A percentile compares a stretch with the other conserved stretches of the same genome.
Conservation (phyloP, 2,888 invertebrate species). For the Theretra japonica region DNA sequence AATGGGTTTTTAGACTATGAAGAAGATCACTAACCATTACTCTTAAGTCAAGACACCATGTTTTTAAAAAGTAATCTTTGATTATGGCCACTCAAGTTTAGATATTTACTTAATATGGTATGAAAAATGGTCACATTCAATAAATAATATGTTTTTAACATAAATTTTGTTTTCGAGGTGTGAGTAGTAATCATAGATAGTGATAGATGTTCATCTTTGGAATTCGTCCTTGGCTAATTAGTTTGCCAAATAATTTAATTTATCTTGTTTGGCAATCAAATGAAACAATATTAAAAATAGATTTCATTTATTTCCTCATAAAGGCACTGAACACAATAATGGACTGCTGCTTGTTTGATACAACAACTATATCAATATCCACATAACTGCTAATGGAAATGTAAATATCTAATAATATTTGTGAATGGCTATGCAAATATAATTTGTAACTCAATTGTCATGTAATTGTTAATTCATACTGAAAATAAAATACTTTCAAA, state of each 20-base stretch:
- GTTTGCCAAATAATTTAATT: background rate
- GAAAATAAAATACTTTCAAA: slow-evolving; percentile 33
- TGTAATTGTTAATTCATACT: slow-evolving; percentile 29
- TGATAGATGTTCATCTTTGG: too few species aligned
- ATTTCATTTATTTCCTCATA: slow-evolving; percentile 37
- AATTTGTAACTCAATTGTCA: background rate
- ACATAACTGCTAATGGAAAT: slow-evolving; percentile 3
- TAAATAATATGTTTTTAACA: too few species aligned
- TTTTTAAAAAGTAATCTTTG: too few species aligned
- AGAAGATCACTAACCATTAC: too few species aligned
- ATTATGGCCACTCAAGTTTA: too few species aligned
- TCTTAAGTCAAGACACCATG: too few species aligned
- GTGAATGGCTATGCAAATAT: background rate
- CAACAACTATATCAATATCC: background rate
- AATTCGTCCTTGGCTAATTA: background rate
- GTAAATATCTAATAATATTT: background rate
- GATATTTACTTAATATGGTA: too few species aligned
- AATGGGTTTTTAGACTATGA: too few species aligned
- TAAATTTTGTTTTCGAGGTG: too few species aligned
- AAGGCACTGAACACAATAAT: slow-evolving; percentile 38
- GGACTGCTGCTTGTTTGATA: slow-evolving; percentile 27
- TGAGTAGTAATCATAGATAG: too few species aligned
- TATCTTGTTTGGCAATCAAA: slow-evolving; percentile 1
- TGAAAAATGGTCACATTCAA: too few species aligned
- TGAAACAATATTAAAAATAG: slow-evolving; percentile 36